Evolutionary conservation across 2,888 invertebrate genomes (phyloP).

Genomic region (Amphipyra tragopoginis): DNA sequence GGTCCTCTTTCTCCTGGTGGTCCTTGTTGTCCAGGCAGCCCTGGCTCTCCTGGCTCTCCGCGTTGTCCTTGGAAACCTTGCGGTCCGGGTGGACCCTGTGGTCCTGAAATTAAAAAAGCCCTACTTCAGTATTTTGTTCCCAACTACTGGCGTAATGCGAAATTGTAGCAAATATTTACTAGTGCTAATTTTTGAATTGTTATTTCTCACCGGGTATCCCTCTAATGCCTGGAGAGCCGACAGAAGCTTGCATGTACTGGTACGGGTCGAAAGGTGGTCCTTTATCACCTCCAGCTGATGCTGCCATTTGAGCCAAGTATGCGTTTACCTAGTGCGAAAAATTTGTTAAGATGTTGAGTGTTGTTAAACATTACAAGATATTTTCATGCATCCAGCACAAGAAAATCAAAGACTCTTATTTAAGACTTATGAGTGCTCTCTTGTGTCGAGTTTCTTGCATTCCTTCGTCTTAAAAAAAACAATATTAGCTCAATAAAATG

Average conservation of each 20-base stretch:
- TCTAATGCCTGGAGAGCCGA: slow-evolving; percentile 94
- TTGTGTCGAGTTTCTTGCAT: no score
- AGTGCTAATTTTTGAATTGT: no score
- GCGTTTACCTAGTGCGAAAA: slow-evolving; percentile 88
- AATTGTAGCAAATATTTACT: no score
- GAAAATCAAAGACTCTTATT: no score
- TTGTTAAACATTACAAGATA: no score
- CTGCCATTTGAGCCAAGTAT: slow-evolving; percentile 94
- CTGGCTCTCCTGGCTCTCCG: slow-evolving; percentile 94
- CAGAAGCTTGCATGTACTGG: slow-evolving; percentile 94
- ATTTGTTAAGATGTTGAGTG: no score
- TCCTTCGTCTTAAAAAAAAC: no score
- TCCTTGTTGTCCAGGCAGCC: slow-evolving; percentile 92
- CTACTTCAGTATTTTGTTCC: no score
- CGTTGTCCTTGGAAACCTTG: slow-evolving; percentile 96
- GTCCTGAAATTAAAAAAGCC: slow-evolving; percentile 67
- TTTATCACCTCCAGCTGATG: slow-evolving; percentile 93
- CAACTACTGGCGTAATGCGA: no score
- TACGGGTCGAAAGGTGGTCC: slow-evolving; percentile 93
- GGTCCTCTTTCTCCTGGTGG: slow-evolving; percentile 92
- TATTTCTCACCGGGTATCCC: slow-evolving; percentile 93
- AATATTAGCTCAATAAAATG: no score
- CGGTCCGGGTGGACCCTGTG: slow-evolving; percentile 89
- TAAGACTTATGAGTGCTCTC: no score
- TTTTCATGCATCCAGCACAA: no score